Evolutionary conservation across 2,113 vertebrate genomes (phyloP).

Genomic region (Antechinus stuartii): DNA sequence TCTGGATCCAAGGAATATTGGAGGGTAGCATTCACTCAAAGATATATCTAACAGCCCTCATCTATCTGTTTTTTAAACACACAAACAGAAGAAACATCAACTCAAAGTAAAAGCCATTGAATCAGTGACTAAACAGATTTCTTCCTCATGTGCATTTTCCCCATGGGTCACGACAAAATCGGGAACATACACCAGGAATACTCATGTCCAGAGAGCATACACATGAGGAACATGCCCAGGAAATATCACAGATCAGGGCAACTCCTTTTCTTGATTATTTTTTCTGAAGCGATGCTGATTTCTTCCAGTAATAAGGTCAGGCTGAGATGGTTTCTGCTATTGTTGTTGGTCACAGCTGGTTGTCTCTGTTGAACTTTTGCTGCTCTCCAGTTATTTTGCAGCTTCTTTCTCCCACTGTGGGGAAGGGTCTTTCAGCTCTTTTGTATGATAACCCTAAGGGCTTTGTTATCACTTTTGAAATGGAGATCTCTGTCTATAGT

Average conservation of each 20-base stretch:
- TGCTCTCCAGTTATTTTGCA: background rate
- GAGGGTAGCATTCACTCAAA: background rate
- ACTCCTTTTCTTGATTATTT: background rate
- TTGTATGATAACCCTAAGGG: background rate
- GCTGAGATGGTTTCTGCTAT: background rate
- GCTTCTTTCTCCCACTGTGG: background rate
- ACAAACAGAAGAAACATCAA: background rate
- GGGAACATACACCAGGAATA: background rate
- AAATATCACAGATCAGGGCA: background rate
- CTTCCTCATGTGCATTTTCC: background rate
- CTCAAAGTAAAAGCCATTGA: background rate
- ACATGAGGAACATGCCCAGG: background rate
- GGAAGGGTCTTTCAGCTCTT: background rate
- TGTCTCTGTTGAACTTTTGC: background rate
- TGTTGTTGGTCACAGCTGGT: background rate
- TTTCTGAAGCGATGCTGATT: background rate
- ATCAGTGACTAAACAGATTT: background rate
- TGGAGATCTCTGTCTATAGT: background rate
- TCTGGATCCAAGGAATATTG: background rate
- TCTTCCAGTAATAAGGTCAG: background rate
- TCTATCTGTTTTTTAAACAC: background rate
- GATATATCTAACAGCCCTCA: background rate
- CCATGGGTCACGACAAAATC: background rate
- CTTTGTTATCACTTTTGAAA: background rate
- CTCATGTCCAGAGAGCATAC: background rate